Evolutionary conservation across 1,140 invertebrate genomes (phyloP), one percentile per base, ranked within the genome.

Genomic region (Anastrepha ludens): DNA sequence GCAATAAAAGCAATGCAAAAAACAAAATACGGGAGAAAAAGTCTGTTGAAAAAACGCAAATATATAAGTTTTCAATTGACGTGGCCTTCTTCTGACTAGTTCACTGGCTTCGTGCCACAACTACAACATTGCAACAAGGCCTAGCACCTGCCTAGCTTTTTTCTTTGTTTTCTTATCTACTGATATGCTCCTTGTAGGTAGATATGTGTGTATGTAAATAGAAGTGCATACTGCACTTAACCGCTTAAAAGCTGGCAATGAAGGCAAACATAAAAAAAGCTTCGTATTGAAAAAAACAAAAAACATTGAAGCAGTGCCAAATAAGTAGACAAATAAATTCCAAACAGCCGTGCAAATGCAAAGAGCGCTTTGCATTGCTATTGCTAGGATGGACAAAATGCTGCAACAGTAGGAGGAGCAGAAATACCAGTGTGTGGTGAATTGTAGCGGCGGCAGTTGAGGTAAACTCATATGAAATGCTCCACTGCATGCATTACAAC

Each of bases 31-130:
- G 47, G 11, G 15, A 3, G 15, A 55, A 81, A 81, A 81, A 81
- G 47, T 55, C 44, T 55, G 17, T 41, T 20, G 7, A 20, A 74
- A 41, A 74, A 81, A 81, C 55, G 47, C 47, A 81, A 81, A 81
- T 81, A 47, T 41, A 50, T n/a, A 81, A 55, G 47, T 81, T 81
- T 81, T 81, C 47, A 81, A 81, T 81, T 81, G 74, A 58, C 74
- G 74, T 47, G 17, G 47, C 11, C 47, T 29, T 11, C 74, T 15
- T 50, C 47, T 47, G 4, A 55, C 20, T 81, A 17, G 47, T 81
- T 55, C 47, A 70, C 64, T 70, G 64, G 39, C 64, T 67, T 58
- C 20, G 13, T 39, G 15, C 65, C 29, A 60, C 60, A 87, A 60
- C 39, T 64, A 55, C 44, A 86, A 41, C 20, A n/a, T n/a, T n/a